Evolutionary conservation across 2,797 vertebrate species (phyloP).

Genomic region (Betta splendens): DNA sequence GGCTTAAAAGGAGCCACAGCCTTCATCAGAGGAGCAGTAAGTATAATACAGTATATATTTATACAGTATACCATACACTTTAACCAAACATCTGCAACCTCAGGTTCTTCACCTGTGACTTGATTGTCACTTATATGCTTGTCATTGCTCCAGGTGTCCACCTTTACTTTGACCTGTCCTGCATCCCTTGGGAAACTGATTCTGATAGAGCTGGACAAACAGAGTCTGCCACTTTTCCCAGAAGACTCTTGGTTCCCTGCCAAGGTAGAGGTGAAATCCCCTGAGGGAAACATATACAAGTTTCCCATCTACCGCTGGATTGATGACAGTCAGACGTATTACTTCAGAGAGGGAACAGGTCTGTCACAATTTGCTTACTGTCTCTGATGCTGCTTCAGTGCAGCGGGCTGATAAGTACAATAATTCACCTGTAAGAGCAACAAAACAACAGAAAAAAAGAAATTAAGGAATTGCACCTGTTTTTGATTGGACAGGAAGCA

Average conservation of each 20-base stretch:
- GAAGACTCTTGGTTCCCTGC: slow-evolving; percentile 51
- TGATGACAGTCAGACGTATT: slow-evolving; percentile 27
- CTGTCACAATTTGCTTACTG: background rate
- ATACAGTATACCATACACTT: too few relatives aligned
- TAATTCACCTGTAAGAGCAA: too few relatives aligned
- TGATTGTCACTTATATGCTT: background rate
- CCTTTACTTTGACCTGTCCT: slow-evolving; percentile 35
- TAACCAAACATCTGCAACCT: too few relatives aligned
- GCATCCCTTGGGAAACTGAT: slow-evolving; percentile 55
- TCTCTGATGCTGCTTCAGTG: background rate
- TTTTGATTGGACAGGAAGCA: too few relatives aligned
- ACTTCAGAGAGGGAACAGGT: slow-evolving; percentile 70
- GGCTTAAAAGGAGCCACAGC: background rate
- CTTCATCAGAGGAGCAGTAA: slow-evolving; percentile 41
- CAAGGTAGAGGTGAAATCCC: slow-evolving; percentile 55
- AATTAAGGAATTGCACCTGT: too few relatives aligned
- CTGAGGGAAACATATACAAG: slow-evolving; percentile 33
- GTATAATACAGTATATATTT: too few relatives aligned
- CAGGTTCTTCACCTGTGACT: background rate
- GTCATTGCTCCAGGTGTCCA: slow-evolving; percentile 31
- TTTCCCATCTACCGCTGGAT: slow-evolving; percentile 68
- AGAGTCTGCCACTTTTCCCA: slow-evolving; percentile 3
- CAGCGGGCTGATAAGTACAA: too few relatives aligned
- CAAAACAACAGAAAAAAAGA: too few relatives aligned
- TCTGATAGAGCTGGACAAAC: slow-evolving; percentile 62